These are phyloP conservation scores for Yponomeuta sedellus DNA, from an alignment of 2,888 invertebrate species.

Conservation along the genomic window DNA sequence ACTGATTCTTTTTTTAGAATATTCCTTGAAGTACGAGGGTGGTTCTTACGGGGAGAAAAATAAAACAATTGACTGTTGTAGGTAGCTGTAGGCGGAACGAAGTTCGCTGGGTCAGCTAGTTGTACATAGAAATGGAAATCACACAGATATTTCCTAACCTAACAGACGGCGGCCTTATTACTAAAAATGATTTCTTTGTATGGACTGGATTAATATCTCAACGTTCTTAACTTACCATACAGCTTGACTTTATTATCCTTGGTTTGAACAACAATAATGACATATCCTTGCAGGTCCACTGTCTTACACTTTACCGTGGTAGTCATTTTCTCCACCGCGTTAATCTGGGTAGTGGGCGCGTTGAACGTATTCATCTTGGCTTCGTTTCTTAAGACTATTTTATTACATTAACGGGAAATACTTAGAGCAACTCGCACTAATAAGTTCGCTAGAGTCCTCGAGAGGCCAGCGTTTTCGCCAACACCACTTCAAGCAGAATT, in stretches of 20 bases:
- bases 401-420: conserved; percentile 29
- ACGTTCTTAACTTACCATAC: conserved; percentile 80
- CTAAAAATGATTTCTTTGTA: too few relatives aligned
- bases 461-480: conserved; percentile 65
- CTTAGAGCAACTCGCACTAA: conserved; percentile 22
- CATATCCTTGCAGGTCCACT: conserved; percentile 96
- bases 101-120: too few relatives aligned
- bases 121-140: too few relatives aligned
- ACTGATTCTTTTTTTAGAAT: too few relatives aligned
- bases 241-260: conserved; percentile 96
- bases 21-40: too few relatives aligned
- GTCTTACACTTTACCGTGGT: conserved; percentile 68
- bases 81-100: too few relatives aligned
- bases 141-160: too few relatives aligned
- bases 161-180: too few relatives aligned
- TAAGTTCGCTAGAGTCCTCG: conserved; percentile 6
- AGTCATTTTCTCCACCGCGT: conserved; percentile 66
- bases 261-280: conserved; percentile 95
- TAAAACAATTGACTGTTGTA: too few relatives aligned
- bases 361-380: conserved; percentile 67
- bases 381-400: conserved; percentile 25
- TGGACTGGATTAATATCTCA: too few relatives aligned
- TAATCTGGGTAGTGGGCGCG: conserved; percentile 68
- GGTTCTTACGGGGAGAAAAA: too few relatives aligned
- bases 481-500: conserved; percentile 65